These are phyloP conservation scores for Polietes domitor DNA, from an alignment of 2,888 invertebrate genomes.

Conservation along the genomic window DNA sequence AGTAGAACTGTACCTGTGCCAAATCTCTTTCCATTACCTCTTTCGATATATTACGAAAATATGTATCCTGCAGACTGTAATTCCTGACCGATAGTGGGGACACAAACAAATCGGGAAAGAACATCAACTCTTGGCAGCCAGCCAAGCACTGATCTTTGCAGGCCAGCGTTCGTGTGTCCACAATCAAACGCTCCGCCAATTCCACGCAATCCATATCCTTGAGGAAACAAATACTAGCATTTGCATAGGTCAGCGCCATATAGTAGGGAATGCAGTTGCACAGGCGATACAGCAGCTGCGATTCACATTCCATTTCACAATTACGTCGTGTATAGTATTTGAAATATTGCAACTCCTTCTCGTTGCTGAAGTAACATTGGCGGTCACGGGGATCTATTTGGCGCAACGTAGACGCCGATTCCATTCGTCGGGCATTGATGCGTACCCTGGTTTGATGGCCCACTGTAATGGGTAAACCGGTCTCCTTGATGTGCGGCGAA, in stretches of 20 bases:
- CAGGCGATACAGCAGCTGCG: constrained; percentile 66
- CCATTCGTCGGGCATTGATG: constrained; percentile 85
- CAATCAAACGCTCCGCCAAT: constrained; percentile 72
- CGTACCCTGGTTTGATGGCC: constrained; percentile 87
- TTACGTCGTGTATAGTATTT: constrained; percentile 75
- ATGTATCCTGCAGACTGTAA: constrained; percentile 62
- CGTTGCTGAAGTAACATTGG: constrained; percentile 87
- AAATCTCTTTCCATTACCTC: constrained; percentile 82
- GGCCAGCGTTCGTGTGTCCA: constrained; percentile 42
- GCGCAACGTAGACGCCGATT: constrained; percentile 83
- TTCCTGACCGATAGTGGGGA: constrained; percentile 81
- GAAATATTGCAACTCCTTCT: constrained; percentile 86
- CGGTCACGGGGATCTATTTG: constrained; percentile 84
- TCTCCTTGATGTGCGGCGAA: constrained; percentile 88
- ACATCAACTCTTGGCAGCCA: constrained; percentile 88
- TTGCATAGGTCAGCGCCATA: constrained; percentile 83
- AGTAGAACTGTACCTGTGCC: constrained; percentile 88
- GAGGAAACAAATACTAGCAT: constrained; percentile 86
- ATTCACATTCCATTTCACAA: constrained; percentile 84
- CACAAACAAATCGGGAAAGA: constrained; percentile 83
- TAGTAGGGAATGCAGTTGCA: constrained; percentile 75
- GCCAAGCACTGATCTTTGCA: constrained; percentile 83
- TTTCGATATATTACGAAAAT: constrained; percentile 68
- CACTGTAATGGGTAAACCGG: constrained; percentile 86
- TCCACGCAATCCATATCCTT: constrained; percentile 84